These are phyloP conservation scores for Papio anubis DNA, from an alignment of 2,113 vertebrate species.

Conservation along the genomic window DNA sequence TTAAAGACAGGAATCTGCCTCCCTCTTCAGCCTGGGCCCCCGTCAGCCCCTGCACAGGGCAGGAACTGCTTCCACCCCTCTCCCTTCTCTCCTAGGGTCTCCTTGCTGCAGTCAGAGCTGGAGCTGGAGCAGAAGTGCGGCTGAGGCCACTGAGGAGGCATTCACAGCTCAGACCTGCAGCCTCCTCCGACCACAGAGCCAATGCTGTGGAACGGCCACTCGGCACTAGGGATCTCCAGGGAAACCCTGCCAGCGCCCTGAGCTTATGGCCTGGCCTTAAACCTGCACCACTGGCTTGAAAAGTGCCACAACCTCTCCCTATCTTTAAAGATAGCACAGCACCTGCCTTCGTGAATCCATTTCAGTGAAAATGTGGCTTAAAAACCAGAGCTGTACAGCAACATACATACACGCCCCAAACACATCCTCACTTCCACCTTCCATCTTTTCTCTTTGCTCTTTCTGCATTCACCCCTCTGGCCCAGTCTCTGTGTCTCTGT, in stretches of 20 bases:
- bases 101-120: background rate
- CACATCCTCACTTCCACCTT: background rate
- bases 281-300: background rate
- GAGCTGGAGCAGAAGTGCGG: background rate
- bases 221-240: background rate
- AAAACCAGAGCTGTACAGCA: background rate
- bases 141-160: background rate
- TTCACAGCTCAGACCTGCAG: background rate
- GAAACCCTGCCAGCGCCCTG: background rate
- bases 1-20: background rate
- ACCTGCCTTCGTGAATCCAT: background rate
- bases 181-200: background rate
- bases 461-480: background rate
- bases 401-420: too few species aligned
- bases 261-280: background rate
- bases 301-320: background rate
- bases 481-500: background rate
- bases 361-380: background rate
- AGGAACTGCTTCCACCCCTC: too few species aligned
- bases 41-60: background rate
- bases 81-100: background rate
- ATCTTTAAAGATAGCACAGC: background rate
- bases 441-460: background rate
- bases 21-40: background rate
- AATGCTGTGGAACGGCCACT: fast-evolving